Base-by-base conservation (phyloP, 2,113 vertebrate species). In the Bufo gargarizans region DNA sequence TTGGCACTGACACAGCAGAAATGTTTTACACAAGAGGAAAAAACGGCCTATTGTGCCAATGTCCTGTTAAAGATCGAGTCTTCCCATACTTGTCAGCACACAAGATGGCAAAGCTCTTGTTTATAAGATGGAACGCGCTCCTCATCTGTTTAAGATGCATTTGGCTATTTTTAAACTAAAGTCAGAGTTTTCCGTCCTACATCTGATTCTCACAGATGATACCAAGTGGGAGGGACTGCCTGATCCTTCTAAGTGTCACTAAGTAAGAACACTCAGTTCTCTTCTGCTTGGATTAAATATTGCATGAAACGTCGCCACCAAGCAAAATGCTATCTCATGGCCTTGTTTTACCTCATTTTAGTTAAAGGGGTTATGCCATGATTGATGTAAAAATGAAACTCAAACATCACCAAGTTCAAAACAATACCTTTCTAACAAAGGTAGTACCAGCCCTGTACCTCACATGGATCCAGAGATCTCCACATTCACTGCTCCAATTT, bases 141-240 rank as follows among this genome's bases (percentile, higher is more conserved):
- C 67, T 88, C 67, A 88, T 77, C 72, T 77, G 82, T 50, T 84
- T 78, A 55, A 78, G 49, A 89, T 56, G 87, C 82, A 89, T 89
- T 89, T 33, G 72, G 87, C 87, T 89, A 89, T 89, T 89, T 89
- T 78, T 89, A 88, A 84, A 88, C 87, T 65, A 55, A 89, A 89
- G 87, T 89, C 87, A 89, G 50, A 89, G 72, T 84, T 89, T 89
- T 89, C 82, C 82, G n/a, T 78, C 82, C 87, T 84, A 58, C 82
- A 82, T 83, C 69, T 78, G 74, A 84, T 89, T 89, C 87, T 89
- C 87, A 84, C 87, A 89, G 81, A 89, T 84, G 86, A 88, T 88
- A 88, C 69, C 86, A 77, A 83, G 86, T 76, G 58, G 81, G 87
- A 77, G 59, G 87, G 87, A 78, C 82, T 14, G 59, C 77, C 43